Conservation (phyloP, 1,140 invertebrate species). For the Proctacanthus coquilletti region DNA sequence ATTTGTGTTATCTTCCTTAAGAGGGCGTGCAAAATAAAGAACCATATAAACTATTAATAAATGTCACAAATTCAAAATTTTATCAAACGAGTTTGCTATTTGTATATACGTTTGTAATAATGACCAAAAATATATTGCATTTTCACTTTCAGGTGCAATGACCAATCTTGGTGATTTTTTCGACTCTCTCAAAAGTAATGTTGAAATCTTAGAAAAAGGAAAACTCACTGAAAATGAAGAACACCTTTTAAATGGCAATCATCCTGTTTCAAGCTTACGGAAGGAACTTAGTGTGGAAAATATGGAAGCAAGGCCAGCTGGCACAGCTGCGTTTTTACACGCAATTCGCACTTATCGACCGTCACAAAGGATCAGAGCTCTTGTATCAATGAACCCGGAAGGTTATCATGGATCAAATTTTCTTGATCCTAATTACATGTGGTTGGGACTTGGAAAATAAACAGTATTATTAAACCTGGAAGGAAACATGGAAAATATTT, state of each 20-base stretch:
- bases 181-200: constrained; percentile 20
- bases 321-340: constrained; percentile 6
- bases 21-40: no score
- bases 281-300: constrained; percentile 2
- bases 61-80: no score
- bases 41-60: no score
- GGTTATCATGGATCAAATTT: constrained; percentile 20
- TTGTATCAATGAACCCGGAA: constrained; percentile 24
- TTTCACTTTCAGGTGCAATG: constrained; percentile 20
- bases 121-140: no score
- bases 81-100: no score
- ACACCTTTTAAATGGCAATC: constrained; percentile 18
- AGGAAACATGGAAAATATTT: no score
- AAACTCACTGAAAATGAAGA: constrained; percentile 13
- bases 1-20: no score
- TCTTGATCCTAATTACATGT: constrained; percentile 28
- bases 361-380: constrained; percentile 23
- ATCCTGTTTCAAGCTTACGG: constrained; percentile 12
- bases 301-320: neutral
- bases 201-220: constrained; percentile 19
- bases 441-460: constrained; percentile 29
- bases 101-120: no score
- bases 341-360: constrained; percentile 18
- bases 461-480: neutral
- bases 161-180: constrained; percentile 27